phyloP scores from a whole-genome alignment of 2,888 invertebrate species.

The Tromatobia lineatoria region DNA sequence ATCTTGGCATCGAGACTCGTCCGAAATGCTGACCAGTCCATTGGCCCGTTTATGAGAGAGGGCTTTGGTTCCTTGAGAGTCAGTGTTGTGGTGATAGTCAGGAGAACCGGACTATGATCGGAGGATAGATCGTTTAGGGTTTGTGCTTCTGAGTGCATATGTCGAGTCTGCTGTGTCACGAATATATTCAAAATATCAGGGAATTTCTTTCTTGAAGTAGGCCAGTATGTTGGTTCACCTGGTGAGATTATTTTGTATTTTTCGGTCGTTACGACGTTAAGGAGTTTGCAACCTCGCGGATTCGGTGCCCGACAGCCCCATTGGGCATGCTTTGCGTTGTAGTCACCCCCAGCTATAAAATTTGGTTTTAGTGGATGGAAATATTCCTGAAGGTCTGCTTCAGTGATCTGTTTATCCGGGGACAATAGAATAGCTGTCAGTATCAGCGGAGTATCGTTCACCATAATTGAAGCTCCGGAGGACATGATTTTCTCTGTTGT shows the following conservation, averaged over 20 bases:
- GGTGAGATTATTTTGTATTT: slow-evolving; percentile 55
- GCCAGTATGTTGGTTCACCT: slow-evolving; percentile 73
- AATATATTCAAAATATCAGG: slow-evolving; percentile 74
- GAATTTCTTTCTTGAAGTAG: slow-evolving; percentile 64
- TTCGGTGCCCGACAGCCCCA: slow-evolving; percentile 70
- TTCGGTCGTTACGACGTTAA: slow-evolving; percentile 32
- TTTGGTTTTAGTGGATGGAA: slow-evolving; percentile 63
- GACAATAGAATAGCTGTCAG: slow-evolving; percentile 58
- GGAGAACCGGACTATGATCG: too few relatives aligned
- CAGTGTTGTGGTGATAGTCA: slow-evolving; percentile 61
- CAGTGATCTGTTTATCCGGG: slow-evolving; percentile 39
- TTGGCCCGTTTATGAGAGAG: slow-evolving; percentile 59
- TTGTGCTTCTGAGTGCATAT: slow-evolving; percentile 60
- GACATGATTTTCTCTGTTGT: slow-evolving; percentile 61
- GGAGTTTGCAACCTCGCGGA: slow-evolving; percentile 53
- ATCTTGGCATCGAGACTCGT: slow-evolving; percentile 58
- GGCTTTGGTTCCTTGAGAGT: slow-evolving; percentile 58
- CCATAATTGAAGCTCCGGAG: slow-evolving; percentile 35
- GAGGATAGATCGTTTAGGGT: slow-evolving; percentile 71
- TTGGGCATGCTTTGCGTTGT: slow-evolving; percentile 62
- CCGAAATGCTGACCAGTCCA: slow-evolving; percentile 63
- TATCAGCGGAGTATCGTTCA: slow-evolving; percentile 38
- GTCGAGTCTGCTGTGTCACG: slow-evolving; percentile 66
- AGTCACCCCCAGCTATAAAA: slow-evolving; percentile 67
- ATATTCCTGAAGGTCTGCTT: slow-evolving; percentile 9